Evolutionary conservation across 2,797 vertebrate genomes (phyloP).

Genomic region (Helostoma temminkii): DNA sequence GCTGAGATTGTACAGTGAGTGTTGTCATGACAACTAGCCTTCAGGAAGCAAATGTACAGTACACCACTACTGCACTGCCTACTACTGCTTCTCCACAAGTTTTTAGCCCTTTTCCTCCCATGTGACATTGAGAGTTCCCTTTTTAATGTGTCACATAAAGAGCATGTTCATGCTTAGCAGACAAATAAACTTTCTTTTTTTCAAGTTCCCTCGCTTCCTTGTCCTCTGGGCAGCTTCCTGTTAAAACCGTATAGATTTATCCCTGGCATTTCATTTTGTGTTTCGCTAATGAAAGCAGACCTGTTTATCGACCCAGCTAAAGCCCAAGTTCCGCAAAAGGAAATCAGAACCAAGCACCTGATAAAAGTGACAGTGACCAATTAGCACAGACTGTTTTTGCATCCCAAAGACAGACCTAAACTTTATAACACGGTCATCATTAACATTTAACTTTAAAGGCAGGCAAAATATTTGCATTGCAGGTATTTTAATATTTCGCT

Average conservation of each 20-base stretch:
- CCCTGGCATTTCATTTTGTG: constrained; percentile 55
- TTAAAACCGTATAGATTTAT: constrained; percentile 56
- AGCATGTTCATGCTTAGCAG: constrained; percentile 18
- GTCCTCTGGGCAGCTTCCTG: constrained; percentile 9
- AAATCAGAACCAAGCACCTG: constrained; percentile 40
- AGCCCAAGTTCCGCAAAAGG: constrained; percentile 1
- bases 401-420: constrained; percentile 18
- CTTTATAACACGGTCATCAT: constrained; percentile 23
- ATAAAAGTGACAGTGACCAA: constrained; percentile 33
- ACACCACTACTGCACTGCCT: background rate
- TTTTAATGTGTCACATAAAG: constrained; percentile 45
- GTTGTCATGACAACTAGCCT: constrained; percentile 38
- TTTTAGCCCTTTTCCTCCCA: constrained; percentile 2
- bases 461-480: background rate
- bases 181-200: constrained; percentile 48
- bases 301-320: constrained; percentile 39
- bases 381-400: constrained; percentile 14
- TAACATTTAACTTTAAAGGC: constrained; percentile 6
- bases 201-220: constrained; percentile 14
- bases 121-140: constrained; percentile 34
- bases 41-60: constrained; percentile 11
- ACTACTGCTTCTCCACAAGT: background rate
- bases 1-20: constrained; percentile 14
- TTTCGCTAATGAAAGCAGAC: constrained; percentile 48
- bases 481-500: background rate